Evolutionary conservation across 2,113 vertebrate species (phyloP).

Genomic region (Rhynchomys soricoides): DNA sequence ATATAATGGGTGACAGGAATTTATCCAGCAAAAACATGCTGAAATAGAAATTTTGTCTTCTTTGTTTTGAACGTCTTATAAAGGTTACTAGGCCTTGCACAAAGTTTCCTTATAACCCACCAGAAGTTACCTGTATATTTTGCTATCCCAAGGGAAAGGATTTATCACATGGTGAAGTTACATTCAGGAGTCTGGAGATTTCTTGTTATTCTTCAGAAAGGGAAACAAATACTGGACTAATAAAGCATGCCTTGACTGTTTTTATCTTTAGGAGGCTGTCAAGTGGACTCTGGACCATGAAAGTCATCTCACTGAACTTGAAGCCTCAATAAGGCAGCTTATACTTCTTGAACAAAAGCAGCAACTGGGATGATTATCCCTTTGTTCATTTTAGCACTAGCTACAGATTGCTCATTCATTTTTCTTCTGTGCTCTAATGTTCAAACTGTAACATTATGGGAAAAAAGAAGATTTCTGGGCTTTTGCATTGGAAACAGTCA

Average conservation of each 20-base stretch:
- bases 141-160: background rate
- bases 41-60: background rate
- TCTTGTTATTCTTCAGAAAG: constrained; percentile 56
- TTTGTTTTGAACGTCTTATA: constrained; percentile 19
- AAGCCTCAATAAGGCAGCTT: constrained; percentile 45
- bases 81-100: background rate
- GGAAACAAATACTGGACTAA: background rate
- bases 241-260: background rate
- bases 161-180: constrained; percentile 33
- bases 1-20: background rate
- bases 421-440: background rate
- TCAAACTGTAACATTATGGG: background rate
- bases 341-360: constrained; percentile 32
- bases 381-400: constrained; percentile 3
- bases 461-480: background rate
- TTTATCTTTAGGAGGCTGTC: constrained; percentile 34
- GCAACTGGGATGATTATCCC: background rate
- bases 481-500: background rate
- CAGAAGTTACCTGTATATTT: background rate
- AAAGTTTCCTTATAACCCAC: background rate
- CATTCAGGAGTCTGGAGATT: background rate
- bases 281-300: background rate
- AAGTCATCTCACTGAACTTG: background rate
- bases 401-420: constrained; percentile 16
- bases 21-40: background rate